Percentiles rank a stretch among this genome's conserved stretches.
Evolutionary conservation across 1,140 invertebrate genomes (phyloP).

Genomic region (Lordiphosa clarofinis): DNA sequence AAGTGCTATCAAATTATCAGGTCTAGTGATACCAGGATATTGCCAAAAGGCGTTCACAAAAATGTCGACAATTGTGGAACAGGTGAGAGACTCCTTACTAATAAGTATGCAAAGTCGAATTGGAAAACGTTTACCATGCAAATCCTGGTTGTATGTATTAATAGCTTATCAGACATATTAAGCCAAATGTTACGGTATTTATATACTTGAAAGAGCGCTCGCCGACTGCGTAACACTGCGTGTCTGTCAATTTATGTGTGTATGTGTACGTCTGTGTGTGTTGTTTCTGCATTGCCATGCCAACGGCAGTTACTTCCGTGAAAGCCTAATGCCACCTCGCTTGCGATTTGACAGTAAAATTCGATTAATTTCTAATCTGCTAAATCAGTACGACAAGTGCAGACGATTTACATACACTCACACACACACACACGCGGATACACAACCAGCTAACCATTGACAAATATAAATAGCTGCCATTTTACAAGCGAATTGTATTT

Average conservation of each 20-base stretch:
- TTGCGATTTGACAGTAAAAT: slow-evolving; percentile 76
- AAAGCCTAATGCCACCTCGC: slow-evolving; percentile 24
- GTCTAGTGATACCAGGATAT: slow-evolving; percentile 3
- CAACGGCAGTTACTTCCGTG: slow-evolving; percentile 45
- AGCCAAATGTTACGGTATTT: slow-evolving; percentile 59
- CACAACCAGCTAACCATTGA: slow-evolving; percentile 13
- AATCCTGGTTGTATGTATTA: slow-evolving; percentile 18
- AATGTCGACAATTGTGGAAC: slow-evolving; percentile 73
- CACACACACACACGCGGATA: background rate
- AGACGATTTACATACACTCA: slow-evolving; percentile 29
- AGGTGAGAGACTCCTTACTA: slow-evolving; percentile 50
- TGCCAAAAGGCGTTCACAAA: slow-evolving; percentile 44
- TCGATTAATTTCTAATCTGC: slow-evolving; percentile 78
- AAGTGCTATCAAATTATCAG: slow-evolving; percentile 17
- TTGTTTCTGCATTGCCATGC: slow-evolving; percentile 70
- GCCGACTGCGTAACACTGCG: slow-evolving; percentile 71
- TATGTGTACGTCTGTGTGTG: slow-evolving; percentile 21
- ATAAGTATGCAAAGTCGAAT: slow-evolving; percentile 13
- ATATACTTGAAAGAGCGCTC: slow-evolving; percentile 39
- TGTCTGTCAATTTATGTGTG: slow-evolving; percentile 54
- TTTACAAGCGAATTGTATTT: slow-evolving; percentile 52
- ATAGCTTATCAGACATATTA: slow-evolving; percentile 47
- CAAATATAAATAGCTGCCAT: slow-evolving; percentile 58
- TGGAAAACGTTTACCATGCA: background rate
- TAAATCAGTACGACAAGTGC: slow-evolving; percentile 71